Conservation (phyloP, 2,888 invertebrate species). For the Drosophila neonasuta region DNA sequence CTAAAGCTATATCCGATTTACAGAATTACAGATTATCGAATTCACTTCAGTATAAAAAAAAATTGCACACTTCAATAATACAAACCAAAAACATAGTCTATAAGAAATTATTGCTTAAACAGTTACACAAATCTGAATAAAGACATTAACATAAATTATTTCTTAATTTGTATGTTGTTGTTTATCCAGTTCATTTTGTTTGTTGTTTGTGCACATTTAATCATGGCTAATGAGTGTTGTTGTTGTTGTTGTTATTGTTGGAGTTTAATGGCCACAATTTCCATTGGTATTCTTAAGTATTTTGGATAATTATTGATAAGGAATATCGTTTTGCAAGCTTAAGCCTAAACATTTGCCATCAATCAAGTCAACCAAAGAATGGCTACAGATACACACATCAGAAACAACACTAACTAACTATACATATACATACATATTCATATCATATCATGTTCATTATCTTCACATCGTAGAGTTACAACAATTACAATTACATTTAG, state of each 20-base stretch:
- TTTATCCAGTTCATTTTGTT: conserved; percentile 18
- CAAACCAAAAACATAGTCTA: conserved; percentile 11
- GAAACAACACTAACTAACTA: conserved; percentile 23
- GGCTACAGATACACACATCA: conserved; percentile 35
- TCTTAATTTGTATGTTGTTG: neutral
- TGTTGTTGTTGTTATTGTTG: conserved; percentile 26
- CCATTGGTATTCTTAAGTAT: conserved; percentile 1
- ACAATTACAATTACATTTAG: conserved; percentile 52
- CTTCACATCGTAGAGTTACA: conserved; percentile 39
- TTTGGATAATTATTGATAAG: conserved; percentile 34
- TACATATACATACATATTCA: conserved; percentile 45
- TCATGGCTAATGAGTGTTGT: conserved; percentile 40
- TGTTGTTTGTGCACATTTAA: conserved; percentile 48
- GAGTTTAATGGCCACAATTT: conserved; percentile 46
- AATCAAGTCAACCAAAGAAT: conserved; percentile 34
- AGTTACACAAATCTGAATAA: conserved; percentile 35
- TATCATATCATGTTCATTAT: conserved; percentile 33
- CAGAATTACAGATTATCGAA: conserved; percentile 11
- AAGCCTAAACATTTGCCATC: conserved; percentile 30
- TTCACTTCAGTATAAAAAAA: conserved; percentile 42
- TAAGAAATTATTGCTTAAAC: conserved; percentile 24
- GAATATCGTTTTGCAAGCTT: conserved; percentile 51
- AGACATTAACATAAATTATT: conserved; percentile 28
- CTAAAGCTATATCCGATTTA: conserved; percentile 54
- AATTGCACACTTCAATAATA: conserved; percentile 48